A percentile compares a stretch with the other conserved stretches of the same genome.
Evolutionary conservation across 2,888 invertebrate genomes (phyloP).

Genomic region (Biston stratarius): DNA sequence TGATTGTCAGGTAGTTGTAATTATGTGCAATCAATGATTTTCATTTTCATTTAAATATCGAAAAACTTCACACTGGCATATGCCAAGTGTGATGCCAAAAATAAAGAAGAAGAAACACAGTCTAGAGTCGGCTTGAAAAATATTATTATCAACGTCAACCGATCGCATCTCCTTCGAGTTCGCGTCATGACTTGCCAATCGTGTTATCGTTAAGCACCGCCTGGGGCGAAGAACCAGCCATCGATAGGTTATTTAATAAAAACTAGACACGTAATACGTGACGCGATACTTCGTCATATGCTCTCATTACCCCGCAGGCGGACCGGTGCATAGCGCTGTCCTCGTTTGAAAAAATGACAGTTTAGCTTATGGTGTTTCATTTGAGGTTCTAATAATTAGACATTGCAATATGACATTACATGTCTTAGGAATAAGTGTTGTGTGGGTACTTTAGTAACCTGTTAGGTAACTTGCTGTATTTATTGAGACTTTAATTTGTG

Average conservation of each 20-base stretch:
- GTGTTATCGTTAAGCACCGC: constrained; percentile 40
- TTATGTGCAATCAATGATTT: no score
- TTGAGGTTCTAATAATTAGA: constrained; percentile 4
- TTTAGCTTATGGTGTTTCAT: neutral
- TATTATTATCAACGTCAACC: constrained; percentile 24
- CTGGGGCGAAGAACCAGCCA: constrained; percentile 44
- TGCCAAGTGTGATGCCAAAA: no score
- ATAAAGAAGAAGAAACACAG: no score
- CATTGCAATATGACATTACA: constrained; percentile 5
- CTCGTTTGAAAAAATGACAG: constrained; percentile 5
- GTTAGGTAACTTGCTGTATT: neutral
- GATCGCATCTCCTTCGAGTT: constrained; percentile 25
- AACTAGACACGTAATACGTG: constrained; percentile 39
- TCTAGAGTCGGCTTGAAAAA: neutral
- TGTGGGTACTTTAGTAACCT: neutral
- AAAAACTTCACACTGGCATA: no score
- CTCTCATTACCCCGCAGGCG: constrained; percentile 26
- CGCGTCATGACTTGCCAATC: constrained; percentile 44
- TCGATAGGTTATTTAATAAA: constrained; percentile 46
- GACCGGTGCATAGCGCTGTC: constrained; percentile 23
- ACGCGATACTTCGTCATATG: constrained; percentile 39
- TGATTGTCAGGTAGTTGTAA: no score
- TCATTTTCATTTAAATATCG: no score
- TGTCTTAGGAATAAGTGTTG: constrained; percentile 8
- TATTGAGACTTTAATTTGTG: constrained; percentile 6